Evolutionary conservation across 2,888 invertebrate species (phyloP).

Genomic region (Poecilobothrus nobilitatus): DNA sequence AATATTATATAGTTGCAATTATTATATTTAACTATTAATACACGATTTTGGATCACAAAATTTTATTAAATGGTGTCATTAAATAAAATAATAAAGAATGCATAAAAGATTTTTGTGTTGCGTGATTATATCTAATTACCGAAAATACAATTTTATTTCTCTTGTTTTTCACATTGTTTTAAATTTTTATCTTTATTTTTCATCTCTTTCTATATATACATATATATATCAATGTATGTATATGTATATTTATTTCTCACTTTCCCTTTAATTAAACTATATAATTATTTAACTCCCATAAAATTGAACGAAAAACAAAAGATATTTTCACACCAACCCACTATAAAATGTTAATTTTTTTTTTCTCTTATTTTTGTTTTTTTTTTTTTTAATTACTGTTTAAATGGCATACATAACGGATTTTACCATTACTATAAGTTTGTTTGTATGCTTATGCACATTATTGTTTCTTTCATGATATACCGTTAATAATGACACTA

Average conservation of each 20-base stretch:
- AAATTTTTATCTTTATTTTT: not conserved
- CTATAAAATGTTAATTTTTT: not conserved
- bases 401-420: not conserved
- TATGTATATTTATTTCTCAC: not conserved
- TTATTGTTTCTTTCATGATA: not conserved
- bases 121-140: not conserved
- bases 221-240: no score
- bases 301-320: not conserved
- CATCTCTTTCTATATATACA: not conserved
- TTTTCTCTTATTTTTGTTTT: no score
- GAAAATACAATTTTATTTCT: not conserved
- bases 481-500: not conserved
- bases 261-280: not conserved
- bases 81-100: not conserved
- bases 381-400: not conserved
- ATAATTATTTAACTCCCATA: not conserved
- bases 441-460: not conserved
- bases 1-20: no score
- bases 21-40: no score
- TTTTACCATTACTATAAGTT: not conserved
- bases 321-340: not conserved
- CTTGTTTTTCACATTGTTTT: not conserved
- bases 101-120: not conserved
- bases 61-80: no score
- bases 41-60: no score